Conservation (phyloP, 2,888 invertebrate genomes). For the Monoplex corrugatus region DNA sequence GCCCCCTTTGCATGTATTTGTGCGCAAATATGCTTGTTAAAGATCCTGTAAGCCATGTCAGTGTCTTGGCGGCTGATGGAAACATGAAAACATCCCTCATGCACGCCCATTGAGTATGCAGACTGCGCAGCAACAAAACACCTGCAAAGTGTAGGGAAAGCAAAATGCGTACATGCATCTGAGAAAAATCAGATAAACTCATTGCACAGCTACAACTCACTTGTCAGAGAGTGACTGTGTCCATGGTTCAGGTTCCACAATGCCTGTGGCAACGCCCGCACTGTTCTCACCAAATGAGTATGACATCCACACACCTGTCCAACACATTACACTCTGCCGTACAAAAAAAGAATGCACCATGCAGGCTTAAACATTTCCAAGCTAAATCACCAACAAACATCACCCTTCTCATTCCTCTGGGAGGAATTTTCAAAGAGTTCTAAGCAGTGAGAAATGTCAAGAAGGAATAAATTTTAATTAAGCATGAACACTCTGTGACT, state of each 20-base stretch:
- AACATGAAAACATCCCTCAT: too few relatives aligned
- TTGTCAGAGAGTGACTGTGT: conserved; percentile 44
- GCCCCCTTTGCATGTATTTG: too few relatives aligned
- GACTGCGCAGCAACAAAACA: too few relatives aligned
- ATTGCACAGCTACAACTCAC: too few relatives aligned
- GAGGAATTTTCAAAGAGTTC: not conserved
- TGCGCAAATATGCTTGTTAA: too few relatives aligned
- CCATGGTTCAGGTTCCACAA: conserved; percentile 62
- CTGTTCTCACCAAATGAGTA: conserved; percentile 92
- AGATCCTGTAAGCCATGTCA: too few relatives aligned
- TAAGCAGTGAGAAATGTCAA: not conserved
- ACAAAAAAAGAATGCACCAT: not conserved
- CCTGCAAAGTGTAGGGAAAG: not conserved
- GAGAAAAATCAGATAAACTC: too few relatives aligned
- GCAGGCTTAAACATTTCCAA: not conserved
- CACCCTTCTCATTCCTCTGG: not conserved
- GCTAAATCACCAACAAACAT: too few relatives aligned
- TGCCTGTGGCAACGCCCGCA: conserved; percentile 81
- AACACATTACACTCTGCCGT: not conserved
- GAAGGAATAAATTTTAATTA: not conserved
- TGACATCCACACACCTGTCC: conserved; percentile 89
- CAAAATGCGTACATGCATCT: too few relatives aligned
- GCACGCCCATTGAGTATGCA: too few relatives aligned
- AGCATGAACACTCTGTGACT: not conserved
- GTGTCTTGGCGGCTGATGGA: too few relatives aligned